These are phyloP conservation scores for Coptotermes formosanus DNA, from an alignment of 1,140 invertebrate species.

Conservation along the genomic window DNA sequence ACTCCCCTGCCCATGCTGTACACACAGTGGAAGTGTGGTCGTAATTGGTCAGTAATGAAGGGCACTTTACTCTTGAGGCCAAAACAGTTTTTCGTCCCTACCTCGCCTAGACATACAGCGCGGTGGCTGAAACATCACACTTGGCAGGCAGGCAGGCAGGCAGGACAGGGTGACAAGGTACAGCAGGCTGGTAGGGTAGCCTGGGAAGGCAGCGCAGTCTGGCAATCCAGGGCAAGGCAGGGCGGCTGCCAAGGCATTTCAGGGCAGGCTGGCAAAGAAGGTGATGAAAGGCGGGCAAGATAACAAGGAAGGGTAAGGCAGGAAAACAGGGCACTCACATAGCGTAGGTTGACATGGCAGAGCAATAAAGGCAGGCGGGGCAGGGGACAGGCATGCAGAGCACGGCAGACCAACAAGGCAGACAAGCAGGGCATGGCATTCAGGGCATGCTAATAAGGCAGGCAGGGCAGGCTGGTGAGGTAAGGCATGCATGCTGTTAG, in stretches of 20 bases:
- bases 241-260: neutral
- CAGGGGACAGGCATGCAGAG: neutral
- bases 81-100: too few relatives aligned
- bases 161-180: too few relatives aligned
- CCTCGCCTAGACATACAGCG: too few relatives aligned
- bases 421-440: neutral
- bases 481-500: too few relatives aligned
- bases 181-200: too few relatives aligned
- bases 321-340: neutral
- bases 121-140: too few relatives aligned
- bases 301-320: neutral
- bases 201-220: too few relatives aligned
- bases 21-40: too few relatives aligned
- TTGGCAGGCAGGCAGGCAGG: too few relatives aligned
- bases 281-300: neutral
- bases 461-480: neutral
- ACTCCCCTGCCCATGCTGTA: too few relatives aligned
- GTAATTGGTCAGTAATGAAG: too few relatives aligned
- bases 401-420: neutral
- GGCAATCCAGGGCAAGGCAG: neutral
- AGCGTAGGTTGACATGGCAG: neutral
- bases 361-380: neutral
- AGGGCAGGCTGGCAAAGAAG: neutral
- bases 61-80: too few relatives aligned
- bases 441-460: neutral